Conservation (phyloP, 2,888 invertebrate species). For the Archips crataeganus region DNA sequence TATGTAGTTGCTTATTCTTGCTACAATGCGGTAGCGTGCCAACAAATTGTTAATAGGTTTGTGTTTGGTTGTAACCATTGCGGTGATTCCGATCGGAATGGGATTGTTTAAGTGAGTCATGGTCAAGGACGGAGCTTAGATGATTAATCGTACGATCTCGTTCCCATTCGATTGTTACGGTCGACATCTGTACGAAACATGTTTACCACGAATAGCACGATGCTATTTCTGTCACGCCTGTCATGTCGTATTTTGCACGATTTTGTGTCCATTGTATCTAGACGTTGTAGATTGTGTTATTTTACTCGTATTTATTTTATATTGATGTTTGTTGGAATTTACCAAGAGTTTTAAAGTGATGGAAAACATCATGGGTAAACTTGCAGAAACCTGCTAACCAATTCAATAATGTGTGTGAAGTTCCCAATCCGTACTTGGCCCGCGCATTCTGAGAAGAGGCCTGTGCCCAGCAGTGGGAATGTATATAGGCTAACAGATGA, state of each 20-base stretch:
- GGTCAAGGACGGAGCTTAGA: slow-evolving; percentile 51
- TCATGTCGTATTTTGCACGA: slow-evolving; percentile 15
- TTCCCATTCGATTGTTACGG: slow-evolving; percentile 36
- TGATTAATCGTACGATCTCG: slow-evolving; percentile 40
- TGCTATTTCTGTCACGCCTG: slow-evolving; percentile 15
- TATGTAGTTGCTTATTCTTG: slow-evolving; percentile 14
- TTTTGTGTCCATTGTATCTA: background rate
- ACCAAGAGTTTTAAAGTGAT: too few species aligned
- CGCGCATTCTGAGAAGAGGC: too few species aligned
- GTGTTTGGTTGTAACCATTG: slow-evolving; percentile 15
- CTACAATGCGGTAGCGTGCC: slow-evolving; percentile 33
- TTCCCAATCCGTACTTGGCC: too few species aligned
- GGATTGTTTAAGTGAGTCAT: slow-evolving; percentile 43
- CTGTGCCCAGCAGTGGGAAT: too few species aligned
- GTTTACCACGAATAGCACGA: slow-evolving; percentile 28
- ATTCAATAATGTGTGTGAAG: too few species aligned
- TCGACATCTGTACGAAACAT: slow-evolving; percentile 29
- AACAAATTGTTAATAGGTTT: slow-evolving; percentile 32
- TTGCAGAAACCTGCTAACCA: too few species aligned
- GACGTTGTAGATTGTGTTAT: background rate
- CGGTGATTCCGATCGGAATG: slow-evolving; percentile 37
- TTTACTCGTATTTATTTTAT: too few species aligned
- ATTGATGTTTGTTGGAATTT: too few species aligned
- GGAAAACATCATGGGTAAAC: too few species aligned
- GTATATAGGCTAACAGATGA: too few species aligned